Evolutionary conservation across 2,888 invertebrate species (phyloP), one percentile per base, ranked within the genome.

Genomic region (Chrysomela aeneicollis): DNA sequence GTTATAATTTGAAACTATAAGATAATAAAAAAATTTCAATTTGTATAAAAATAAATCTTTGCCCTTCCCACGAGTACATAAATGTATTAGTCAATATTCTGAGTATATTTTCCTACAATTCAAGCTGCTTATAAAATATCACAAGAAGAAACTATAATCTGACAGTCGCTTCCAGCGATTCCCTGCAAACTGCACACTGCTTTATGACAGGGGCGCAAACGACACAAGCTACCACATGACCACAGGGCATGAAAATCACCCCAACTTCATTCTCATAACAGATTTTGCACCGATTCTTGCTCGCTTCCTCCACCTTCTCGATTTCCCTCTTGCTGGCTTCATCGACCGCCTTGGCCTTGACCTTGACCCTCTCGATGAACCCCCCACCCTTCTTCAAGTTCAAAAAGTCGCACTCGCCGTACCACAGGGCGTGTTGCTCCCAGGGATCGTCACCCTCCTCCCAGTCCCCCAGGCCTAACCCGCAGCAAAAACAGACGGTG

Each of bases 341-440:
- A 9, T 64, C 60, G 18, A 66, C 65, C n/a, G 72, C 67, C 51
- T n/a, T n/a, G n/a, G 68, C 67, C 26, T 68, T 67, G 21, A 68
- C 55, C 22, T 73, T 69, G 9, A 75, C 70, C 30, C 67, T 62
- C 37, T 72, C 69, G 5, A 96, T 88, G 80, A 89, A 97, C 2
- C 89, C 88, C 63, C 89, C 87, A 6, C 95, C 95, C 80, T 95
- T 95, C 67, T 91, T 90, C 63, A 92, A 84, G 66, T 90, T 85
- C 5, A 98, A 87, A 82, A 89, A 97, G 17, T 89, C 89, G 79
- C 98, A 98, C 63, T 91, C 89, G n/a, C 90, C 88, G 79, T 94
- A 94, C 96, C 96, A 97, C 35, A 91, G 86, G 0, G 96, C 96
- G 83, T 98, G 97, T 81, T 98, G 95, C 71, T 92, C 91, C 96